A percentile compares a stretch with the other conserved stretches of the same genome.
These are phyloP conservation scores for Ranitomeya variabilis DNA, from an alignment of 2,113 vertebrate genomes.

Conservation along the genomic window DNA sequence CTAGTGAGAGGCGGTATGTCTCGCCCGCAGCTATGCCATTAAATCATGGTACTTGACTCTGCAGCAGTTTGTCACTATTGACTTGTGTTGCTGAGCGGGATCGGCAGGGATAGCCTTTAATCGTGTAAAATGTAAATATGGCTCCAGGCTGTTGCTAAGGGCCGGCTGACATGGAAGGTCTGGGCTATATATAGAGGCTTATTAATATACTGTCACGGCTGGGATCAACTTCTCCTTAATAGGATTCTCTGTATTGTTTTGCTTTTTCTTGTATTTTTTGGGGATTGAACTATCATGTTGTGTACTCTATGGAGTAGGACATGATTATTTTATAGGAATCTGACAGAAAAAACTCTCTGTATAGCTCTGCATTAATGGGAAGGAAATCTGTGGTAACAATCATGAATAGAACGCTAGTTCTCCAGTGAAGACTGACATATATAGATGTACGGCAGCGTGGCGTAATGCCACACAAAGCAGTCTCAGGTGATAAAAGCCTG, in stretches of 20 bases:
- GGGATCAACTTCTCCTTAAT: conserved; percentile 34
- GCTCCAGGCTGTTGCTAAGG: conserved; percentile 28
- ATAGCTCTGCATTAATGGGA: too few relatives aligned
- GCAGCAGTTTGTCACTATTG: not conserved
- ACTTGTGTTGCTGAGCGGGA: not conserved
- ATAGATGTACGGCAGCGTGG: not conserved
- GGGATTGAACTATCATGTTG: not conserved
- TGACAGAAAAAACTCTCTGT: too few relatives aligned
- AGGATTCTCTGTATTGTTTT: conserved; percentile 41
- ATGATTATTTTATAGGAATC: too few relatives aligned
- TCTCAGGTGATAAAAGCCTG: too few relatives aligned
- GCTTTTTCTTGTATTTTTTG: not conserved
- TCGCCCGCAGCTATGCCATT: not conserved
- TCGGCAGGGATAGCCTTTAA: conserved; percentile 6
- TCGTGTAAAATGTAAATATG: conserved; percentile 38
- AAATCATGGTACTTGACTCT: not conserved
- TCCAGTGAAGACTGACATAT: not conserved
- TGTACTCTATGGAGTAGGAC: not conserved
- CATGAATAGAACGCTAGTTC: not conserved
- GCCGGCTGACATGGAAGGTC: not conserved
- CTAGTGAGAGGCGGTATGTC: not conserved
- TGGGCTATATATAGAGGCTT: conserved; percentile 8
- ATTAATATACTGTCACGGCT: conserved; percentile 24
- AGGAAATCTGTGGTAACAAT: not conserved
- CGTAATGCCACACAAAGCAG: not conserved